These are phyloP conservation scores for Mesitornis unicolor DNA, from an alignment of 2,113 vertebrate genomes.

Conservation along the genomic window DNA sequence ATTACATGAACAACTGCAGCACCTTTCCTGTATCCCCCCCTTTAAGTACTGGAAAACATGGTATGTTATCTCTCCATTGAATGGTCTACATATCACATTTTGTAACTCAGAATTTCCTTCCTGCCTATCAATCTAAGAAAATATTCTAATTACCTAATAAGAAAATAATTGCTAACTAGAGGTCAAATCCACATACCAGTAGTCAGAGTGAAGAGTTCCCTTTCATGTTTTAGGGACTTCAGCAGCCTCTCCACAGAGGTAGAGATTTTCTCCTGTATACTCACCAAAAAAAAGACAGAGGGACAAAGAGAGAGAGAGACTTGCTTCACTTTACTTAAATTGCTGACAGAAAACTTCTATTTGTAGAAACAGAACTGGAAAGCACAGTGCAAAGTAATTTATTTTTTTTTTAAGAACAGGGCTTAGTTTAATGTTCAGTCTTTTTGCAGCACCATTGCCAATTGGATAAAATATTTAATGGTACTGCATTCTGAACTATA, in stretches of 20 bases:
- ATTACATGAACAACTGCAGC: background rate
- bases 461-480: slow-evolving; percentile 48
- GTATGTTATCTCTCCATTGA: background rate
- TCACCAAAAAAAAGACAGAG: background rate
- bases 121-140: background rate
- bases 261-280: background rate
- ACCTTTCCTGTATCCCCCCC: no score
- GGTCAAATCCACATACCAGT: background rate
- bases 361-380: background rate
- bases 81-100: background rate
- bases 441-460: background rate
- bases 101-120: background rate
- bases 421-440: background rate
- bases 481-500: background rate
- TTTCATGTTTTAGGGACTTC: background rate
- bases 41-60: no score
- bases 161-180: background rate
- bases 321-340: background rate
- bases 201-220: background rate
- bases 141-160: background rate
- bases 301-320: background rate
- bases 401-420: background rate
- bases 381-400: background rate
- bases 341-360: background rate
- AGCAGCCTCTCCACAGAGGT: background rate